Evolutionary conservation across 2,113 vertebrate genomes (phyloP), one percentile per base, ranked within the genome.

Genomic region (Vimba vimba): DNA sequence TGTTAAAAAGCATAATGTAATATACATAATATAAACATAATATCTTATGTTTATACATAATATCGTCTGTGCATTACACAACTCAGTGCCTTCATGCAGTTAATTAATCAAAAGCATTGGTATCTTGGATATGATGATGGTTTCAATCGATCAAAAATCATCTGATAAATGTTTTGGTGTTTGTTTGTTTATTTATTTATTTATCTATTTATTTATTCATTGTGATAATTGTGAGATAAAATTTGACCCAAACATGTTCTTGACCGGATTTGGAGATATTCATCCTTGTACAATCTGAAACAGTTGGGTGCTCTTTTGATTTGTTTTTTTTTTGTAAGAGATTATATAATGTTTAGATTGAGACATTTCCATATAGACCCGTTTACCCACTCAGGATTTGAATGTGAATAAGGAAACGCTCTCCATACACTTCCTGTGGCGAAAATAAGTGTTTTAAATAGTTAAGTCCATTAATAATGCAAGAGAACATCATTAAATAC

Each of bases 391-490:
- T 62, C 36, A 45, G 55, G 36, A 43, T n/a, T 21, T 5, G 50
- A 15, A 52, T 52, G 50, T 52, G 45, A 50, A 33, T 55, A 79
- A 15, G 57, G 11, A 62, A 45, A 62, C 9, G 0, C 33, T 25
- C 21, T 43, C 57, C 7, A 79, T 60, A 25, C 23, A n/a, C 55
- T 57, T 79, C 55, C 77, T 43, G 55, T 25, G 33, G 25, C 10
- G 52, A 59, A 78, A 25, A 23, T 19, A 36, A 3, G 19, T 39
- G 52, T 79, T 15, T 59, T 5, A 59, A 79, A 79, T 33, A 3
- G 36, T 64, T 30, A 4, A 27, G n/a, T 47, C n/a, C n/a, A 64
- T 80, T 27, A 80, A 80, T 64, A 47, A 47, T 80, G 79, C 59
- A 80, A 6, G 39, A 64, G 59, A 80, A 27, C 79, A 27, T 47